phyloP scores from a whole-genome alignment of 2,113 vertebrate genomes.

The Eretmochelys imbricata region DNA sequence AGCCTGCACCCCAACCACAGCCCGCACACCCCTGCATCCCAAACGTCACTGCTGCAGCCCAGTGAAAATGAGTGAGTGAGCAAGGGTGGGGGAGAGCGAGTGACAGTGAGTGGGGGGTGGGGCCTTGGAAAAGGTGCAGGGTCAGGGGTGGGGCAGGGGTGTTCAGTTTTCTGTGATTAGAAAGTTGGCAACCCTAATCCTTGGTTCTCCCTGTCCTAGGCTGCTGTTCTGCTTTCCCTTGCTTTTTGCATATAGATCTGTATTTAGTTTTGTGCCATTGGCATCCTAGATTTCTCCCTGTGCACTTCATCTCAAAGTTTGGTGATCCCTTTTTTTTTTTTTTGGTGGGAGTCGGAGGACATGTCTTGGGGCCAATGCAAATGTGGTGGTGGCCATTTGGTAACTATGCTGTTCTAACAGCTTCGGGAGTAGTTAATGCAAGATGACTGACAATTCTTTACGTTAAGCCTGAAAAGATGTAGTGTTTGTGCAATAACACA shows the following conservation, averaged over 20 bases:
- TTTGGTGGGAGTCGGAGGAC: not conserved
- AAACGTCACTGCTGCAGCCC: too few relatives aligned
- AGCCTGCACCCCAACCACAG: too few relatives aligned
- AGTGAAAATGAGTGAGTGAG: too few relatives aligned
- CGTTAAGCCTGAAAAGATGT: not conserved
- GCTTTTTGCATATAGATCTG: not conserved
- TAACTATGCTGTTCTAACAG: fast-evolving
- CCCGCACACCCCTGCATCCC: too few relatives aligned
- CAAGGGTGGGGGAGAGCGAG: too few relatives aligned
- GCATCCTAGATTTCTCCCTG: not conserved
- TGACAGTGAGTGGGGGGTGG: too few relatives aligned
- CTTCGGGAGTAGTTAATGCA: not conserved
- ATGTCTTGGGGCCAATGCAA: not conserved
- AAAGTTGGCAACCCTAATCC: too few relatives aligned
- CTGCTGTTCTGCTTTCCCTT: not conserved
- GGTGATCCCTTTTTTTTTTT: not conserved
- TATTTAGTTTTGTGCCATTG: not conserved
- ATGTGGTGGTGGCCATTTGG: not conserved
- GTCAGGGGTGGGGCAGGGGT: too few relatives aligned
- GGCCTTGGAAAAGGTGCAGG: too few relatives aligned
- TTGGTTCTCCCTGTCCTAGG: not conserved
- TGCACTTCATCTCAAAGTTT: too few relatives aligned
- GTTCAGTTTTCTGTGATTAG: too few relatives aligned
- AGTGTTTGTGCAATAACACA: not conserved
- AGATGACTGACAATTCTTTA: not conserved